A percentile compares a stretch with the other conserved stretches of the same genome.
Evolutionary conservation across 2,888 invertebrate species (phyloP).

Genomic region (Synergus japonicus): DNA sequence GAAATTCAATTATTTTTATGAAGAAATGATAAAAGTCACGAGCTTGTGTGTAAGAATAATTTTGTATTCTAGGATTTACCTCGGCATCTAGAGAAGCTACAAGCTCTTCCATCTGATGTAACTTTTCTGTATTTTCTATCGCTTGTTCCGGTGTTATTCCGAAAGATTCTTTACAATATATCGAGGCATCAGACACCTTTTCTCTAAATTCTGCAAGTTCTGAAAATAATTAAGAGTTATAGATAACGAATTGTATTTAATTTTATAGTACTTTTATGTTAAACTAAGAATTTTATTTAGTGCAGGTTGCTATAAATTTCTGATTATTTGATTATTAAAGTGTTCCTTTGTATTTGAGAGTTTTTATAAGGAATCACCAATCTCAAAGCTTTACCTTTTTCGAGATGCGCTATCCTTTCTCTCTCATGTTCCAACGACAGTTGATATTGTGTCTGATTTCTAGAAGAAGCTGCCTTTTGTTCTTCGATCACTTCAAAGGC

Average conservation of each 20-base stretch:
- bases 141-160: slow-evolving; percentile 71
- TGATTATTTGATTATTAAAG: not conserved
- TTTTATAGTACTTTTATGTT: not conserved
- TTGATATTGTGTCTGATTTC: slow-evolving; percentile 69
- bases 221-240: slow-evolving; percentile 46
- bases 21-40: no score
- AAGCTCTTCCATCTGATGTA: slow-evolving; percentile 71
- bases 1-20: not conserved
- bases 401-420: slow-evolving; percentile 66
- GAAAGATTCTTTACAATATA: slow-evolving; percentile 69
- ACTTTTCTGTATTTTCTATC: slow-evolving; percentile 71
- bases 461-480: slow-evolving; percentile 78
- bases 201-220: slow-evolving; percentile 67
- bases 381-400: slow-evolving; percentile 62
- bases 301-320: not conserved
- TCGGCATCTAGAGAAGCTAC: slow-evolving; percentile 72
- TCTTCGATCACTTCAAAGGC: slow-evolving; percentile 88
- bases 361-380: not conserved
- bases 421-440: slow-evolving; percentile 69
- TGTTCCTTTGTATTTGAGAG: not conserved
- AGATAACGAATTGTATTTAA: not conserved
- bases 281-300: not conserved
- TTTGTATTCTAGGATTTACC: slow-evolving; percentile 57
- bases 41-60: not conserved
- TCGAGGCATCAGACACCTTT: slow-evolving; percentile 63